Percentiles rank a stretch among this genome's conserved stretches.
Evolutionary conservation across 2,113 vertebrate species (phyloP).

Genomic region (Oreochromis niloticus): DNA sequence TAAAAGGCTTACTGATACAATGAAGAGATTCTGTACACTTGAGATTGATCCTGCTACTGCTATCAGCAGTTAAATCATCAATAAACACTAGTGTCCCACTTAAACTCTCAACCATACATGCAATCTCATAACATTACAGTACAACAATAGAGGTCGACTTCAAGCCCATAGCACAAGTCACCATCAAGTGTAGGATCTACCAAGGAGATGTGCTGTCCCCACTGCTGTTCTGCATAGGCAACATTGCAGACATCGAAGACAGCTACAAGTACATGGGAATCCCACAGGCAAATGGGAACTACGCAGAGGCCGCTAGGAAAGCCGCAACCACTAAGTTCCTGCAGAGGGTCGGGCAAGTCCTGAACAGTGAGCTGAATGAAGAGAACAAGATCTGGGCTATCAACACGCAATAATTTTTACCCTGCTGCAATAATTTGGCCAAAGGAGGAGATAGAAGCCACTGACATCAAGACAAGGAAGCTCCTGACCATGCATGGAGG

Average conservation of each 20-base stretch:
- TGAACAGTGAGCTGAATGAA: background rate
- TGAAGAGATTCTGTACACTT: background rate
- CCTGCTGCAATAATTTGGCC: background rate
- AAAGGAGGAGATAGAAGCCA: background rate
- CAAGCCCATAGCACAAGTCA: background rate
- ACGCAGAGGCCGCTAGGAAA: accelerated
- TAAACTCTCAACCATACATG: background rate
- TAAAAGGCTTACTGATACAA: background rate
- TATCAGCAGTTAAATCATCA: background rate
- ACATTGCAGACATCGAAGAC: accelerated
- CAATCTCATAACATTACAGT: background rate
- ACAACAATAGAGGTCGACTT: background rate
- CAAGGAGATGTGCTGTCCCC: background rate
- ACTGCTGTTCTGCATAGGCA: background rate
- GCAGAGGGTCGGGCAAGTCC: background rate
- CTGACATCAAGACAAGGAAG: background rate
- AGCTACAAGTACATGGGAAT: background rate
- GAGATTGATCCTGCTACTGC: background rate
- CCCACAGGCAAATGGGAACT: background rate
- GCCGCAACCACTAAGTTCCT: background rate
- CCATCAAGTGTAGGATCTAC: background rate
- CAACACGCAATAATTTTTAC: background rate
- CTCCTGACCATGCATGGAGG: background rate
- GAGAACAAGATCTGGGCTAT: background rate
- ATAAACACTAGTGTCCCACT: background rate